Evolutionary conservation across 1,140 invertebrate genomes (phyloP), one percentile per base, ranked within the genome.

Genomic region (Saccostrea echinata): DNA sequence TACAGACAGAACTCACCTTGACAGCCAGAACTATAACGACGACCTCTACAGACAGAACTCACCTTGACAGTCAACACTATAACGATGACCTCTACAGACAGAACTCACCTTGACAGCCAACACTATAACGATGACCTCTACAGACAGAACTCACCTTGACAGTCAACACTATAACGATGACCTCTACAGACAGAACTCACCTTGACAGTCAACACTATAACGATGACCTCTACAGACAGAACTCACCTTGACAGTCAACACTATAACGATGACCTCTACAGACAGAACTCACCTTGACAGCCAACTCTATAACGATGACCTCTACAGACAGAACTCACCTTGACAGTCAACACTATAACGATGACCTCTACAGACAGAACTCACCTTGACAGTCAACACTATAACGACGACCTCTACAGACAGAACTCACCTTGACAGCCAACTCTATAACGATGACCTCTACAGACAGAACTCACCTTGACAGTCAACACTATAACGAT

Each of bases 281-380:
- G 85, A 82, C 35, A 94, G 94, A 24, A 93, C n/a, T 55, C 33
- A 85, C 43, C 81, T 81, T 82, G 24, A n/a, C 33, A 57, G 24
- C 35, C n/a, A 91, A 89, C 24, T 84, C 89, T 35, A 90, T 30
- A 55, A 94, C 82, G 27, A 91, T 90, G 27, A 93, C 11, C 12
- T 91, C 12, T 8, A 92, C 91, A 86, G 85, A 82, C 35, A 94
- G 94, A 24, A 93, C n/a, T 55, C 33, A 85, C 43, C 81, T 81
- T 82, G 24, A n/a, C 33, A 57, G 24, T 43, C n/a, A 91, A 89
- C 24, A 85, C 89, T 35, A 90, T 30, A 55, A 94, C 82, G 27
- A 91, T 90, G 27, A 93, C 11, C 12, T 91, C 12, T 8, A 92
- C 91, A 86, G 85, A 82, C 35, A 94, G 94, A 24, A 93, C n/a